Conservation (phyloP, 1,140 invertebrate genomes). For the Apis laboriosa region DNA sequence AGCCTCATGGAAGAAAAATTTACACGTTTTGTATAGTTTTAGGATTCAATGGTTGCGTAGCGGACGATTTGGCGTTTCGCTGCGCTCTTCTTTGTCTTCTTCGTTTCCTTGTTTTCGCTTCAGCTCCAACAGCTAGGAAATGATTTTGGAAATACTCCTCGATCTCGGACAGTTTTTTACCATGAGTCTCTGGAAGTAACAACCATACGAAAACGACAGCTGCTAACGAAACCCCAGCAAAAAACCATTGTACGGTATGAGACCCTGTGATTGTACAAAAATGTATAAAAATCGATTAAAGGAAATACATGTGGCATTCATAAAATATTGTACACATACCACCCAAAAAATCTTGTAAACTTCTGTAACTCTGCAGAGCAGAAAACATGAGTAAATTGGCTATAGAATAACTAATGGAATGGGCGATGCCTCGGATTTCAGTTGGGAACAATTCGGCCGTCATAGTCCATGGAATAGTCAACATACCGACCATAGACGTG, state of each 20-base stretch:
- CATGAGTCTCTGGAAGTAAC: conserved; percentile 88
- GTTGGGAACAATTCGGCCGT: conserved; percentile 84
- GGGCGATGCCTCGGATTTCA: conserved; percentile 83
- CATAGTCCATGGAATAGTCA: conserved; percentile 84
- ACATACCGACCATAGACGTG: conserved; percentile 82
- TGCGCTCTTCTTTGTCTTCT: conserved; percentile 53
- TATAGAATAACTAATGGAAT: conserved; percentile 81
- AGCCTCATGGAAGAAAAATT: background rate
- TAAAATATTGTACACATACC: conserved; percentile 52
- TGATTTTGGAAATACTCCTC: conserved; percentile 83
- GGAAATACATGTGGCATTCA: background rate
- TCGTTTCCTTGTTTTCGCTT: conserved; percentile 63
- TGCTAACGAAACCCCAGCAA: conserved; percentile 84
- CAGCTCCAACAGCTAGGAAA: conserved; percentile 69
- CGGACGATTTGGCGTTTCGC: background rate
- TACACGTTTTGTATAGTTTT: conserved; percentile 5
- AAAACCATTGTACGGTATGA: conserved; percentile 86
- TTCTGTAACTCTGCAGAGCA: conserved; percentile 80
- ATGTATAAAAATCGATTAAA: too few species aligned
- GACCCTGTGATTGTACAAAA: conserved; percentile 69
- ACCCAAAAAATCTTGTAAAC: conserved; percentile 78
- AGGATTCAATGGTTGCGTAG: conserved; percentile 30
- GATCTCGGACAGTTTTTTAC: conserved; percentile 86
- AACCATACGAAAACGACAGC: conserved; percentile 83
- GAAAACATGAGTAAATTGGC: conserved; percentile 82